Conservation (phyloP, 2,888 invertebrate genomes). For the Drosophila pegasa region DNA sequence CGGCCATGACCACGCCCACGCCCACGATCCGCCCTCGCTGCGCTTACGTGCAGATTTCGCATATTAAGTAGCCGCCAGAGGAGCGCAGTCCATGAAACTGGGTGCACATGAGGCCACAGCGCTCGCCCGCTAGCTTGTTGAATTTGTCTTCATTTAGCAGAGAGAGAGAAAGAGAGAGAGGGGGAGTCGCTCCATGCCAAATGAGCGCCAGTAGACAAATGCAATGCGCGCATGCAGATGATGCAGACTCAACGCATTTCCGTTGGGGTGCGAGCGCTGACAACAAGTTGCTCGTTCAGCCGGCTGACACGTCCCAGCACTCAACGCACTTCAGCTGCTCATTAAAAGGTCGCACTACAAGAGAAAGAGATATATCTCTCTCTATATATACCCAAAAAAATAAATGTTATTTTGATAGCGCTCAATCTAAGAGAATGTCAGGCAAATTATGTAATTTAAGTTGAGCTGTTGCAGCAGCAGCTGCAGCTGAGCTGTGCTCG, state of each 20-base stretch:
- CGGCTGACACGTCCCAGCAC: conserved; percentile 36
- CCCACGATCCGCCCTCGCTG: no score
- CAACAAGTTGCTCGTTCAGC: conserved; percentile 64
- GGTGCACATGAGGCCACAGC: conserved; percentile 11
- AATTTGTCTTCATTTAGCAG: conserved; percentile 48
- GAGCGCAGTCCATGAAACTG: conserved; percentile 32
- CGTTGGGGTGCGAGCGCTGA: conserved; percentile 26
- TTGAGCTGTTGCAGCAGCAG: no score
- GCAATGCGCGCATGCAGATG: conserved; percentile 52
- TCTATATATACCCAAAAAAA: background rate
- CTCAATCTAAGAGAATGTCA: background rate
- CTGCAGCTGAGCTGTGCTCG: background rate
- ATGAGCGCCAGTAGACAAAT: conserved; percentile 55
- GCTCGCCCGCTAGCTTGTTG: conserved; percentile 11
- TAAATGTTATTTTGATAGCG: background rate
- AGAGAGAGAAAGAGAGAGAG: conserved; percentile 2
- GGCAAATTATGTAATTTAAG: conserved; percentile 3
- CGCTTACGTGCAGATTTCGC: conserved; percentile 29
- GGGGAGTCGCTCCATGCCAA: conserved; percentile 41
- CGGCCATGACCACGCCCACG: conserved; percentile 4
- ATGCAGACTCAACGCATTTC: conserved; percentile 34
- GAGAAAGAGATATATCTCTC: background rate
- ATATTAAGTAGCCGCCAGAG: conserved; percentile 55
- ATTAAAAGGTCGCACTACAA: conserved; percentile 44
- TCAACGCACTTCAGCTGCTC: conserved; percentile 44